Conservation (phyloP, 2,797 vertebrate genomes). For the Carcharodon carcharias region DNA sequence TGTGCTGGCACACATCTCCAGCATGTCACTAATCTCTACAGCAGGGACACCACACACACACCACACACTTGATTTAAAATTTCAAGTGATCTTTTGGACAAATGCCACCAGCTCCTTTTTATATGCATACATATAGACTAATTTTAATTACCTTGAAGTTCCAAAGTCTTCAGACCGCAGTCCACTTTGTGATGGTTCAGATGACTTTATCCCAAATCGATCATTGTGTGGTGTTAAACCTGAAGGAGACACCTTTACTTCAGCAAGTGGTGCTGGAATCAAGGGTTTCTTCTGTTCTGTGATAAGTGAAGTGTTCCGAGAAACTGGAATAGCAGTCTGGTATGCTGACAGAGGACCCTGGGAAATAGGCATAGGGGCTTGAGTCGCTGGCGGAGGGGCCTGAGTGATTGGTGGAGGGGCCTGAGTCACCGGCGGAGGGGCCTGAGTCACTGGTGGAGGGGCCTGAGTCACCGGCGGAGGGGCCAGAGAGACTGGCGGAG, state of each 20-base stretch:
- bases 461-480: neutral
- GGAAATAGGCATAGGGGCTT: constrained; percentile 52
- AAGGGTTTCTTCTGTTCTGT: constrained; percentile 26
- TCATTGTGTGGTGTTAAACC: neutral
- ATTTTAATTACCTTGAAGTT: constrained; percentile 64
- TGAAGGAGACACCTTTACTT: constrained; percentile 2
- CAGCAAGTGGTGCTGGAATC: neutral
- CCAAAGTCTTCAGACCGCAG: constrained; percentile 64
- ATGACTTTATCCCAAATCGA: constrained; percentile 25
- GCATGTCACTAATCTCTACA: neutral
- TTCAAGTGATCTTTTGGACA: neutral
- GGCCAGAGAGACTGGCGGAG: constrained; percentile 41
- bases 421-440: constrained; percentile 49
- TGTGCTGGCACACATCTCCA: neutral
- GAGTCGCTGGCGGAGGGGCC: constrained; percentile 54
- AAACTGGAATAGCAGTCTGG: neutral
- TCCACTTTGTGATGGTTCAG: constrained; percentile 42
- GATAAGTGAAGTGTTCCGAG: constrained; percentile 31
- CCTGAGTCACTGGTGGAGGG: neutral
- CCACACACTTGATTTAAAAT: neutral
- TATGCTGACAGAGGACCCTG: constrained; percentile 47
- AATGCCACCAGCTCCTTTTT: neutral
- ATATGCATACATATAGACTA: neutral
- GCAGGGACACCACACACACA: neutral
- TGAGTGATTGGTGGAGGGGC: constrained; percentile 55